A percentile compares a stretch with the other conserved stretches of the same genome.
Conservation (phyloP, 2,888 invertebrate genomes). For the Ganaspis brasiliensis region DNA sequence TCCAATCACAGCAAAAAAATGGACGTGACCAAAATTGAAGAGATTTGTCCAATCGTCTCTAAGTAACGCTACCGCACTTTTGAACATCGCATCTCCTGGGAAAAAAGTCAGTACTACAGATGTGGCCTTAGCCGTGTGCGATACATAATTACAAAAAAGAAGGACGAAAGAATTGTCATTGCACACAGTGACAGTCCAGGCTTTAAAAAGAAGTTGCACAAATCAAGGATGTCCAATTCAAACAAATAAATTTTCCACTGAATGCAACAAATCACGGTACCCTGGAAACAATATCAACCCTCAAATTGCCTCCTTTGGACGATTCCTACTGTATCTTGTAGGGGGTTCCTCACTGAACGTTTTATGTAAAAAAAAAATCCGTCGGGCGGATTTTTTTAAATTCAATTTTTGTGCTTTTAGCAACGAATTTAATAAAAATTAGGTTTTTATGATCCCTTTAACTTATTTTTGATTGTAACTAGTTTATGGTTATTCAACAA, state of each 20-base stretch:
- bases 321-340: too few species aligned
- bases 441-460: too few species aligned
- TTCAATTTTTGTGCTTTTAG: too few species aligned
- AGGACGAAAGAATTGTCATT: background rate
- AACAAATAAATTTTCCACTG: background rate
- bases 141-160: background rate
- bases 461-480: too few species aligned
- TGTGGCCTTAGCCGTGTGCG: background rate
- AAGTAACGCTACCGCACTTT: constrained; percentile 35
- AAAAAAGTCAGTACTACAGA: constrained; percentile 48
- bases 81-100: constrained; percentile 8
- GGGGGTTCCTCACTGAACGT: too few species aligned
- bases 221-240: background rate
- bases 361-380: too few species aligned
- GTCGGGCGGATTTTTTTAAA: too few species aligned
- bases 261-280: background rate
- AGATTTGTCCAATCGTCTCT: constrained; percentile 39
- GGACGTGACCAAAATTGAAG: constrained; percentile 45
- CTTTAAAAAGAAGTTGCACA: background rate
- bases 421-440: too few species aligned
- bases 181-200: too few species aligned
- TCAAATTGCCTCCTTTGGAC: too few species aligned
- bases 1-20: constrained; percentile 46
- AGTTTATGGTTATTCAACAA: too few species aligned
- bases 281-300: too few species aligned